These are phyloP conservation scores for Philhelius pedissequus DNA, from an alignment of 2,888 invertebrate genomes.

Conservation along the genomic window DNA sequence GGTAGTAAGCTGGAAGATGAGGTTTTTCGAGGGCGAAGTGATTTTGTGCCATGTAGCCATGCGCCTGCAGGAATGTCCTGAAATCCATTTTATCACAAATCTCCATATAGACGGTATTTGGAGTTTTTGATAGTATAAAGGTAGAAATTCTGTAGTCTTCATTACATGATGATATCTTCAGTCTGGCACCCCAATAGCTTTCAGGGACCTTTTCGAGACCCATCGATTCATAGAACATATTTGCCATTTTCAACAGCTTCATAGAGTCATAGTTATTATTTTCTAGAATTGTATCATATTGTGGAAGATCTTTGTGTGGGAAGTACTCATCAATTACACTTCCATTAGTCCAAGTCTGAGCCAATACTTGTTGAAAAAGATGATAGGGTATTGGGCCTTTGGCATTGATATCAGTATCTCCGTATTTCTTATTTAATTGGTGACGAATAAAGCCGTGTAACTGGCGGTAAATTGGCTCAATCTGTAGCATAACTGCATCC, in stretches of 20 bases:
- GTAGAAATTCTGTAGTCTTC: no score
- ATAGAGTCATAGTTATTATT: background rate
- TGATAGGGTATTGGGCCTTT: slow-evolving; percentile 86
- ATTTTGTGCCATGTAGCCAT: slow-evolving; percentile 47
- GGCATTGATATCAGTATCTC: slow-evolving; percentile 81
- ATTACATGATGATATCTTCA: background rate
- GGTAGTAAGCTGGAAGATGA: slow-evolving; percentile 41
- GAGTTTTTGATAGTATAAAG: background rate
- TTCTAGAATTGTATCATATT: background rate
- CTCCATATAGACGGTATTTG: slow-evolving; percentile 25
- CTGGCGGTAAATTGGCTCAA: slow-evolving; percentile 87
- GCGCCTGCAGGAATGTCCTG: slow-evolving; percentile 58
- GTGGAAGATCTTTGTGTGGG: background rate
- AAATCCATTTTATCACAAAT: slow-evolving; percentile 58
- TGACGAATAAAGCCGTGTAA: slow-evolving; percentile 88
- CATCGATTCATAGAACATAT: slow-evolving; percentile 32
- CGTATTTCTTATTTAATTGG: slow-evolving; percentile 84
- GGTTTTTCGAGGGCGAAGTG: slow-evolving; percentile 40
- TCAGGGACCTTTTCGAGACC: slow-evolving; percentile 1
- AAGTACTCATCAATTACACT: background rate
- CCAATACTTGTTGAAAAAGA: slow-evolving; percentile 81
- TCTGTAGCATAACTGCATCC: slow-evolving; percentile 83
- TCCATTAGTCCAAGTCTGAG: slow-evolving; percentile 24
- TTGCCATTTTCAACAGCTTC: background rate
- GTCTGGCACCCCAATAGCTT: background rate